Percentiles rank a stretch among this genome's conserved stretches.
Evolutionary conservation across 2,797 vertebrate genomes (phyloP).

Genomic region (Emys orbicularis): DNA sequence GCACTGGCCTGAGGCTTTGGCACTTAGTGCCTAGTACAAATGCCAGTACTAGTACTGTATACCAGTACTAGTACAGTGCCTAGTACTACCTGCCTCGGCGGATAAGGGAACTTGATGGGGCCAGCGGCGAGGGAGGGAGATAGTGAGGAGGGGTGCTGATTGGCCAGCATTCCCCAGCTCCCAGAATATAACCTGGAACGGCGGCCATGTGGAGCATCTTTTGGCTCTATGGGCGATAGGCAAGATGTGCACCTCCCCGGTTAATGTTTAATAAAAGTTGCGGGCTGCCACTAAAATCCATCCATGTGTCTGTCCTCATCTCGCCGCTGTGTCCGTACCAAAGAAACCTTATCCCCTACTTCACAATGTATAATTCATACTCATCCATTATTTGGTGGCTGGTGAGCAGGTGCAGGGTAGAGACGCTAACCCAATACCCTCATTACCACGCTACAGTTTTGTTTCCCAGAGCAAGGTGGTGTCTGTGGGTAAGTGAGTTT

Average conservation of each 20-base stretch:
- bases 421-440: conserved; percentile 52
- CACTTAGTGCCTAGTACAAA: background rate
- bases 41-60: background rate
- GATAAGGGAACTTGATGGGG: background rate
- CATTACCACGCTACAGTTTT: conserved; percentile 47
- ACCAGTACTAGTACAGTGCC: too few species aligned
- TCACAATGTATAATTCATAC: conserved; percentile 70
- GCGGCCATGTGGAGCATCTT: background rate
- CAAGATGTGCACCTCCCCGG: background rate
- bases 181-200: background rate
- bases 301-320: background rate
- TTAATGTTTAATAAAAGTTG: background rate
- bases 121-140: background rate
- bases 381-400: conserved; percentile 77
- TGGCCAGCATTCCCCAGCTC: background rate
- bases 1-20: background rate
- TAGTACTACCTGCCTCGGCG: background rate
- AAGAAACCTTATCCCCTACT: background rate
- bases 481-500: background rate
- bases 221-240: background rate
- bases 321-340: background rate
- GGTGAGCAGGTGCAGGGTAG: conserved; percentile 69
- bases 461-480: conserved; percentile 9
- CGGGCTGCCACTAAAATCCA: background rate
- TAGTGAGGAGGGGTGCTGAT: background rate